phyloP scores from a whole-genome alignment of 2,113 vertebrate genomes.

The Macroglossus sobrinus region DNA sequence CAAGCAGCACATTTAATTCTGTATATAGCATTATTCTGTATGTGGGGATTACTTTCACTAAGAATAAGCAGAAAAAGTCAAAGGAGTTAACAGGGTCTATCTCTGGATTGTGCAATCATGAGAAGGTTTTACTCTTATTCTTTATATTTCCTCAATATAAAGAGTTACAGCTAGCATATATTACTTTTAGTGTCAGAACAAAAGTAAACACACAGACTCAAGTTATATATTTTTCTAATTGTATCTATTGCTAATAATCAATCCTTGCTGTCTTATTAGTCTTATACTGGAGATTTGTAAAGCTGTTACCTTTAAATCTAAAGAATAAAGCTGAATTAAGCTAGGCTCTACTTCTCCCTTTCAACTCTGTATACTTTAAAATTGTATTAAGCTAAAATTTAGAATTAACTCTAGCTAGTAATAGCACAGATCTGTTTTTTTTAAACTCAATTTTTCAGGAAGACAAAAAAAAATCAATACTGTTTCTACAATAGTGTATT shows the following conservation, averaged over 20 bases:
- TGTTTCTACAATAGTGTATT: not conserved
- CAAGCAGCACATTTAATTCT: not conserved
- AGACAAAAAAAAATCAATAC: not conserved
- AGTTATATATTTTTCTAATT: too few relatives aligned
- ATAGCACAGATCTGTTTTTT: not conserved
- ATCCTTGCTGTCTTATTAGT: not conserved
- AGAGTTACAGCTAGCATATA: not conserved
- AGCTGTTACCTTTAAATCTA: not conserved
- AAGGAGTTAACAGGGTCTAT: not conserved
- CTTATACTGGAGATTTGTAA: not conserved
- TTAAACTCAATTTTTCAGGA: not conserved
- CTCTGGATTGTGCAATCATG: not conserved
- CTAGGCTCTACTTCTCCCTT: not conserved
- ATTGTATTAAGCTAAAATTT: not conserved
- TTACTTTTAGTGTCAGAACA: not conserved
- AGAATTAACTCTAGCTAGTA: not conserved
- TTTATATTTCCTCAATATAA: not conserved
- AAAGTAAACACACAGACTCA: not conserved
- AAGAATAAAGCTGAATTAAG: not conserved
- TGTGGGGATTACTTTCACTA: not conserved
- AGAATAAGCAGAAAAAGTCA: not conserved
- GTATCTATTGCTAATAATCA: not conserved
- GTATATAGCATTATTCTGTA: not conserved
- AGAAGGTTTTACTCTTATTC: not conserved
- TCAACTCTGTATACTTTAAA: not conserved